Percentiles rank a stretch among this genome's conserved stretches.
Conservation (phyloP, 1,140 invertebrate species). For the Listronotus bonariensis region DNA sequence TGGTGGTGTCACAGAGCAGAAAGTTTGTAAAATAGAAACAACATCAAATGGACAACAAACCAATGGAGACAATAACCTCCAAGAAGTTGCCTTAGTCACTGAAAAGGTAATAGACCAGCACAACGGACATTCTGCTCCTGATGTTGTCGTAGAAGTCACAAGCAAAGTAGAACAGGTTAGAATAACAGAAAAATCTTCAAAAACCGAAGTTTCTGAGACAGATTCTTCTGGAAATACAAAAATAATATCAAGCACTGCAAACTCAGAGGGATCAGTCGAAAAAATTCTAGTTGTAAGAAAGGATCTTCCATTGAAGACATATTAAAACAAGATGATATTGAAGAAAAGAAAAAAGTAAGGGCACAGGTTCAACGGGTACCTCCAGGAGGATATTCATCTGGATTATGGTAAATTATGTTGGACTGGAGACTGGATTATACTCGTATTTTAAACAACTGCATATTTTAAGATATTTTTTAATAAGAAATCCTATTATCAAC, state of each 20-base stretch:
- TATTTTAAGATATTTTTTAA: too few species aligned
- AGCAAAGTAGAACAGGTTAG: conserved; percentile 18
- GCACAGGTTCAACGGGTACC: conserved; percentile 23
- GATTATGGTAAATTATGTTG: conserved; percentile 30
- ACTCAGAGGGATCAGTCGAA: conserved; percentile 10
- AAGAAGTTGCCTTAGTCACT: background rate
- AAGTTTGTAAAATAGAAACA: background rate
- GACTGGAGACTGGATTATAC: too few species aligned
- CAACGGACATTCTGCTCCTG: conserved; percentile 1
- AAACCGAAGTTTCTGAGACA: conserved; percentile 12
- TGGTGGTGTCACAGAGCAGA: background rate
- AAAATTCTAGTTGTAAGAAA: conserved; percentile 10
- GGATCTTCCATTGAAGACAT: conserved; percentile 27
- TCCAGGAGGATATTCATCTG: conserved; percentile 37
- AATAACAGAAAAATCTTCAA: conserved; percentile 20
- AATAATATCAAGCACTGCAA: conserved; percentile 13
- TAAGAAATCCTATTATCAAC: too few species aligned
- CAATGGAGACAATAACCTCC: background rate
- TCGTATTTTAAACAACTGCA: too few species aligned
- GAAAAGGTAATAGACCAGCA: background rate
- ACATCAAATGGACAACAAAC: background rate
- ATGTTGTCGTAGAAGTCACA: conserved; percentile 12
- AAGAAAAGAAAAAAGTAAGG: conserved; percentile 27
- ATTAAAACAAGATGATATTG: conserved; percentile 23
- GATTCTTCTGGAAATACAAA: conserved; percentile 21